Conservation (phyloP, 2,888 invertebrate genomes). For the Helobdella robusta region DNA sequence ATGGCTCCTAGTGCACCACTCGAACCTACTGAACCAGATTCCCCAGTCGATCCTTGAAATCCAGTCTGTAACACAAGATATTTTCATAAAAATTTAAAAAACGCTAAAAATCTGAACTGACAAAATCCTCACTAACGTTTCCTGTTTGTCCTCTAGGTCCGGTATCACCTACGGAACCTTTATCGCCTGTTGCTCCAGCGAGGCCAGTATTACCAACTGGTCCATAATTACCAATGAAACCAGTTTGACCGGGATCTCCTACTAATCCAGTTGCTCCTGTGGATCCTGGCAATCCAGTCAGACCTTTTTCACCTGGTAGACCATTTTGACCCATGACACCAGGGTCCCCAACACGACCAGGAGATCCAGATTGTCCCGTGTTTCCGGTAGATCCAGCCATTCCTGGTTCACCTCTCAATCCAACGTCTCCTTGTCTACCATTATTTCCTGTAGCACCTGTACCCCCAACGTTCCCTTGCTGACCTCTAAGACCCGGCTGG, state of each 20-base stretch:
- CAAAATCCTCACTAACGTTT: neutral
- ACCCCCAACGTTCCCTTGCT: no score
- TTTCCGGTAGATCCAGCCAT: neutral
- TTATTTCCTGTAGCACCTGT: no score
- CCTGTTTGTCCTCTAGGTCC: constrained; percentile 20
- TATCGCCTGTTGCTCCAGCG: neutral
- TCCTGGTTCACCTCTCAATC: no score
- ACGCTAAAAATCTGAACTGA: neutral
- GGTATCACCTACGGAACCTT: constrained; percentile 18
- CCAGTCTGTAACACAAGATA: no score
- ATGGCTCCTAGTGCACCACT: constrained; percentile 1
- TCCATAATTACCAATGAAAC: constrained; percentile 28
- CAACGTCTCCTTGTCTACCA: constrained; percentile 25
- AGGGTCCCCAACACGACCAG: constrained; percentile 12
- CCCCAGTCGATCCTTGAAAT: neutral
- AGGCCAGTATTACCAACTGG: constrained; percentile 21
- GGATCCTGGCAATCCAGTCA: no score
- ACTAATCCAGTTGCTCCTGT: no score
- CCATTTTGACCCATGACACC: constrained; percentile 20
- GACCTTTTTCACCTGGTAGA: no score
- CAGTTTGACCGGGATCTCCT: no score
- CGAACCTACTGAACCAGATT: neutral
- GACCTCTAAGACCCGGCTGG: no score
- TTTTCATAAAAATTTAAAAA: no score
- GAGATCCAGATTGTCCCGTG: constrained; percentile 1